phyloP scores from a whole-genome alignment of 2,113 vertebrate genomes.

The Felis chaus region DNA sequence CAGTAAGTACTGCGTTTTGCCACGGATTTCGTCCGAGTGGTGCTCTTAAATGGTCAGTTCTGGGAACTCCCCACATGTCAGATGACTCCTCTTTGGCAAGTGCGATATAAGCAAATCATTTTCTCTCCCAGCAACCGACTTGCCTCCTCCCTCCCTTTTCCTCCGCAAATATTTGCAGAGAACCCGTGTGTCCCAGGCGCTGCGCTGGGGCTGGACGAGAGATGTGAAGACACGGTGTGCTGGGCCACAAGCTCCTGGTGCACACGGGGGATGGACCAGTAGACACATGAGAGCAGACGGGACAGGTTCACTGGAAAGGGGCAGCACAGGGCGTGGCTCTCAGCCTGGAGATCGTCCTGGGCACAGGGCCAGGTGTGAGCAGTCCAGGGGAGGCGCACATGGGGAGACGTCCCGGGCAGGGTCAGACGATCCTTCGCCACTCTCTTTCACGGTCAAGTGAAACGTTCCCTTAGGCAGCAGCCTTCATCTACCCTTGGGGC shows the following conservation, averaged over 20 bases:
- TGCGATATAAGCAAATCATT: not conserved
- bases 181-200: not conserved
- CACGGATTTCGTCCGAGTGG: not conserved
- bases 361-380: not conserved
- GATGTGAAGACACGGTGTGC: not conserved
- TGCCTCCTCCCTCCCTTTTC: not conserved
- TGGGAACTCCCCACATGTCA: conserved; percentile 15
- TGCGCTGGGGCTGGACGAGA: not conserved
- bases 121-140: not conserved
- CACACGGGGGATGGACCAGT: accelerated
- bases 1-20: not conserved
- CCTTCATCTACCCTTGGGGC: not conserved
- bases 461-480: not conserved
- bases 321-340: not conserved
- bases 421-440: not conserved
- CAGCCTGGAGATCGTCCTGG: not conserved
- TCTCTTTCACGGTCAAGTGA: not conserved
- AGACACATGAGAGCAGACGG: not conserved
- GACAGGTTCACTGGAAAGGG: accelerated
- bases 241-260: not conserved
- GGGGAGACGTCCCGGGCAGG: not conserved
- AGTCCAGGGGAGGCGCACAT: not conserved
- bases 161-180: not conserved
- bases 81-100: conserved; percentile 42
- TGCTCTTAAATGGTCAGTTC: not conserved